Base-by-base conservation (phyloP, 2,888 invertebrate species). In the Ectemnius continuus region DNA sequence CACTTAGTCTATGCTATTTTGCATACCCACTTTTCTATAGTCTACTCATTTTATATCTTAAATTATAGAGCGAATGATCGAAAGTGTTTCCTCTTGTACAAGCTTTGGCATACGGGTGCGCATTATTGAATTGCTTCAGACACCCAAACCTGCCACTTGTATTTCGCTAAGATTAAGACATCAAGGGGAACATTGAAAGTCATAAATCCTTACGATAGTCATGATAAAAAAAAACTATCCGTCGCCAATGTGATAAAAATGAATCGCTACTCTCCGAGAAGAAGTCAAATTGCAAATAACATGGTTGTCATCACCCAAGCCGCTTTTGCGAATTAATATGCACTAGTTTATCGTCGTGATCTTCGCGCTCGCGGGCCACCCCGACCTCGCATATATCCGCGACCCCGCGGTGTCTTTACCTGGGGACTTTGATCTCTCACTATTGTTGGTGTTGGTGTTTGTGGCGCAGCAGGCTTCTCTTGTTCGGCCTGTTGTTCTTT, bases 271-370 rank as follows among this genome's bases (percentile, higher is more conserved):
- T 11, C 36, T 6, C 36, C 2, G 36, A 36, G 36, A 36, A 36
- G 36, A 36, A 36, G 36, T 36, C 36, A 36, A 36, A 36, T 36
- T 52, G 23, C 63, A 71, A 67, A 59, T 23, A 57, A 70, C 59
- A 36, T 61, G 64, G 58, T 66, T 52, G 67, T 46, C 65, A 46
- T 62, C 64, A 71, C 18, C 66, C 71, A 74, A 73, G 58, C 67
- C 20, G 6, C 36, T 20, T 56, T 60, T 63, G 46, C 65, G 46
- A 20, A 28, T 58, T 52, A 65, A 23, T 47, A 2, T 57, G 52
- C 46, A 46, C 20, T 74, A 56, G 20, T 71, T 88, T 88, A 91
- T 86, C 91, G 89, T 52, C 91, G 86, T 23, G 89, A 90, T 83
- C 91, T 86, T 68, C 90, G 84, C 2, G 88, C 89, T 56, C 90